Base-by-base conservation (phyloP, 2,797 vertebrate genomes). In the Sebastes oblongus region DNA sequence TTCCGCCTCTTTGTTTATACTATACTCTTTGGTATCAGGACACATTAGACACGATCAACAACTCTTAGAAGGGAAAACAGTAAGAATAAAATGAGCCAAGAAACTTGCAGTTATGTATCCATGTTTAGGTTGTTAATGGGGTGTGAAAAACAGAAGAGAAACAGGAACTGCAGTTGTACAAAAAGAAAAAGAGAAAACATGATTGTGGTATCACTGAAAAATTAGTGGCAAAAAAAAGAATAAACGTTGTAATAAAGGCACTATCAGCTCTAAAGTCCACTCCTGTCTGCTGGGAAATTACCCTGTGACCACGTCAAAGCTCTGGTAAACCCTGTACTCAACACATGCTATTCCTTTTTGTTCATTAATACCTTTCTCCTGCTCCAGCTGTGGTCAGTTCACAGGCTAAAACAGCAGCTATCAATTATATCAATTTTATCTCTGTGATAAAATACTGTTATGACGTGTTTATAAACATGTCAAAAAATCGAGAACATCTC, bases 231-330 rank as follows among this genome's bases (percentile, higher is more conserved):
- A 67, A 52, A 30, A 13, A 22, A 18, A 36, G 11, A 52, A 4
- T 29, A 25, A 24, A 73, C 7, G 24, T 77, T 55, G 54, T 77
- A 67, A 91, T 93, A 90, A 96, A 95, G 95, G 95, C 95, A 95
- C 95, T 91, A 84, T 88, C 80, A 84, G 77, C 78, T 81, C 36
- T 30, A 54, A 54, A 27, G 50, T 46, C 66, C 69, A 4, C 59
- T 8, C 60, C 61, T 64, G 18, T 50, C 42, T 2, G 0, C 18
- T 16, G 42, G 39, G 16, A 50, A 50, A 50, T 77, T 27, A 81
- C 75, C 82, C 58, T 62, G 75, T 80, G 58, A 34, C 39, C 62
- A 27, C 30, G 52, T 32, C 74, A 36, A 56, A 76, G 39, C 69
- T 75, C 66, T 36, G 39, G 25, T 73, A 11, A 78, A 81, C 83